Evolutionary conservation across 30 jellyfish, hydroid and myxozoan genomes (phyloP).

Genomic region (Pelagia noctiluca): DNA sequence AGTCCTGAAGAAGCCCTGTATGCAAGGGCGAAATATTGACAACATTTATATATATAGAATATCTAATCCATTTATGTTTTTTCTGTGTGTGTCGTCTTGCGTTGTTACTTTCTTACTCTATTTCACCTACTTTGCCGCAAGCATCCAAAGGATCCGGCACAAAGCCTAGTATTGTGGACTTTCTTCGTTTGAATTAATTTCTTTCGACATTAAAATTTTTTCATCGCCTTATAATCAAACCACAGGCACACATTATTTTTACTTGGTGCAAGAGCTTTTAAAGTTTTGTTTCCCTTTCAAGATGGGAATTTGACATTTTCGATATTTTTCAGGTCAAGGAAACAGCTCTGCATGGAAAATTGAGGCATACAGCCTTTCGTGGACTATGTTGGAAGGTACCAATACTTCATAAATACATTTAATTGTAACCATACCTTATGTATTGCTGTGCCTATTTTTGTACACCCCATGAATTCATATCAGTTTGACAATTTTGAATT

Average conservation of each 20-base stretch:
- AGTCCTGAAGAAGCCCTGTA: too few relatives aligned
- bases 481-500: background rate
- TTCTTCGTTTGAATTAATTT: conserved; percentile 5
- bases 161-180: too few relatives aligned
- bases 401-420: too few relatives aligned
- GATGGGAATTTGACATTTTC: background rate
- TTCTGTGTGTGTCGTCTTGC: too few relatives aligned
- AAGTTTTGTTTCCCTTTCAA: background rate
- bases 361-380: conserved; percentile 74
- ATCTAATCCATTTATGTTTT: too few relatives aligned
- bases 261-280: background rate
- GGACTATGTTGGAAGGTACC: conserved; percentile 94
- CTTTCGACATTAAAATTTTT: conserved; percentile 7
- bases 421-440: background rate
- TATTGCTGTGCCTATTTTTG: background rate
- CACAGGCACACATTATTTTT: background rate
- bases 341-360: conserved; percentile 77
- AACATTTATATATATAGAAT: too few relatives aligned
- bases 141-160: too few relatives aligned
- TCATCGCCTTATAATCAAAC: background rate
- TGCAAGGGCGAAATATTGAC: too few relatives aligned
- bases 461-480: background rate
- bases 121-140: too few relatives aligned
- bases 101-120: too few relatives aligned
- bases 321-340: conserved; percentile 52